These are phyloP conservation scores for Mimumesa dahlbomi DNA, from an alignment of 2,888 invertebrate species.

Conservation along the genomic window DNA sequence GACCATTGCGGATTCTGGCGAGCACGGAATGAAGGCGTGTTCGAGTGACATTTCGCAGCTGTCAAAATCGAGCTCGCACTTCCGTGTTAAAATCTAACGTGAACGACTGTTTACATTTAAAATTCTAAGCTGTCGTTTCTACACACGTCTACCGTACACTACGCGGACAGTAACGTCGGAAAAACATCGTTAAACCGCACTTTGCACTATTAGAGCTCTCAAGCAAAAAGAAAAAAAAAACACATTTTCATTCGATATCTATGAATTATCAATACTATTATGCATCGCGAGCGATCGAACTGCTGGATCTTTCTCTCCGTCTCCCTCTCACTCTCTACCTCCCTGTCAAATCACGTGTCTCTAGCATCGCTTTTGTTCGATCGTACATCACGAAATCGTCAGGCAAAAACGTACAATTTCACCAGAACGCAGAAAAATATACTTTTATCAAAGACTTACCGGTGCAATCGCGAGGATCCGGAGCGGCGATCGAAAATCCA, in stretches of 20 bases:
- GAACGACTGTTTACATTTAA: not conserved
- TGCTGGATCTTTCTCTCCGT: too few relatives aligned
- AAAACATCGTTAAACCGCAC: too few relatives aligned
- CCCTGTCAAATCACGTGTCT: conserved; percentile 18
- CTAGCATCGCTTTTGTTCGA: not conserved
- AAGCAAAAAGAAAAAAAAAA: too few relatives aligned
- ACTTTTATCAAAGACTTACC: conserved; percentile 30
- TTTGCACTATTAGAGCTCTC: too few relatives aligned
- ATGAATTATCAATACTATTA: too few relatives aligned
- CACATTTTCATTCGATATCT: too few relatives aligned
- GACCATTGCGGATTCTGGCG: not conserved
- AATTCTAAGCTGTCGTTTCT: not conserved
- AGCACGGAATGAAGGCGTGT: conserved; percentile 2
- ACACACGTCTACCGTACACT: not conserved
- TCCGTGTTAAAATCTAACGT: not conserved
- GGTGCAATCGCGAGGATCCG: conserved; percentile 39
- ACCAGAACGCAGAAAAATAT: not conserved
- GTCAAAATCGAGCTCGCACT: conserved; percentile 20
- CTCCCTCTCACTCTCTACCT: not conserved
- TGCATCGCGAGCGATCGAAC: too few relatives aligned
- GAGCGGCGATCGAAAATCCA: conserved; percentile 52
- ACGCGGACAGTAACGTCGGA: too few relatives aligned
- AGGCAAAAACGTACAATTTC: not conserved
- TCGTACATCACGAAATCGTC: not conserved
- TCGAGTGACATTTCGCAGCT: conserved; percentile 29